Evolutionary conservation across 2,113 vertebrate species (phyloP), one percentile per base, ranked within the genome.

Genomic region (Paracanthobrama guichenoti): DNA sequence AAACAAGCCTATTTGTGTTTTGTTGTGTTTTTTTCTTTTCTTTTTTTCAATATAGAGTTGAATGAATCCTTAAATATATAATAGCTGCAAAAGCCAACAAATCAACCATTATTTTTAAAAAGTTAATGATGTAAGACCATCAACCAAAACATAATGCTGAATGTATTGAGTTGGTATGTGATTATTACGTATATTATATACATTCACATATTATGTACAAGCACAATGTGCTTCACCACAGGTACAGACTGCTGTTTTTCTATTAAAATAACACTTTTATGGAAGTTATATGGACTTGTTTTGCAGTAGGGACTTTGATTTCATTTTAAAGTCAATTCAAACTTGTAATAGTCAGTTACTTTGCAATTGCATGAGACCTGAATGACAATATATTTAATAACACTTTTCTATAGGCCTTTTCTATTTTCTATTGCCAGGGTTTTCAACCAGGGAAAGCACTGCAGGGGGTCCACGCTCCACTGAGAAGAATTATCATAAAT

Each of bases 281-380:
- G 10, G 11, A 46, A 24, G 39, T 46, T 46, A 72, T 44, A 44
- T 72, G 66, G 31, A 69, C 31, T 69, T 72, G 35, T 44, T 44
- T 44, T 72, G 39, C 20, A 44, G 67, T 39, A 44, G 20, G 35
- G 35, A 71, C 67, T 44, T 46, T 20, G 20, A 22, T 57, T 62
- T 62, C n/a, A 62, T 12, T 26, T 72, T 44, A 44, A n/a, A 72
- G 69, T 44, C 39, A 72, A 72, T 72, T 72, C 69, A 44, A 24
- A 24, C 22, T 44, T 44, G 20, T 44, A n/a, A 71, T 71, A 71
- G 67, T 22, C 35, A n/a, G 10, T n/a, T n/a, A 24, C 69, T 46
- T 44, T 6, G 2, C 22, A 44, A 72, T 7, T 44, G 69, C 22
- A 13, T 14, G 22, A 24, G 39, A 44, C 39, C 69, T 24, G 69